A percentile compares a stretch with the other conserved stretches of the same genome.
Evolutionary conservation across 2,797 vertebrate genomes (phyloP).

Genomic region (Esox masquinongy): DNA sequence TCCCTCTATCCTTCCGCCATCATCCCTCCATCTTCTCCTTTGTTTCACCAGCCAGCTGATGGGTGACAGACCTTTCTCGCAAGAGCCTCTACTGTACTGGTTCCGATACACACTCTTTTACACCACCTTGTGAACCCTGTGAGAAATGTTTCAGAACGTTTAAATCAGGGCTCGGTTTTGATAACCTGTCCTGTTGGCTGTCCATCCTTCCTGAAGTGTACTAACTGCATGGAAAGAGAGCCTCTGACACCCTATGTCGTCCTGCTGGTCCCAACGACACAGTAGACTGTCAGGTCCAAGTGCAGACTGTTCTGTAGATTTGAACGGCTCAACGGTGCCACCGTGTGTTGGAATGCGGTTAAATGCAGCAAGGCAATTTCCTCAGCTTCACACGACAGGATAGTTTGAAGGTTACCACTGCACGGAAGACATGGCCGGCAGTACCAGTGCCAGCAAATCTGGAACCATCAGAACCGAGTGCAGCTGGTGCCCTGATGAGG

Average conservation of each 20-base stretch:
- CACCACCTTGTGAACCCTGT: no score
- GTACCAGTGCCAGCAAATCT: no score
- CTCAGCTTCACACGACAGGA: neutral
- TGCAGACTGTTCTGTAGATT: neutral
- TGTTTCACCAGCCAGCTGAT: slow-evolving; percentile 51
- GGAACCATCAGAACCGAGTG: no score
- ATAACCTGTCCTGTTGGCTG: no score
- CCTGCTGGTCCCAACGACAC: neutral
- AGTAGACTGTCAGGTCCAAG: neutral
- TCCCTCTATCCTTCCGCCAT: neutral
- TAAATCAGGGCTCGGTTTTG: no score
- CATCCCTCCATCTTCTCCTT: slow-evolving; percentile 21
- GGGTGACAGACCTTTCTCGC: slow-evolving; percentile 52
- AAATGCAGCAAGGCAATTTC: slow-evolving; percentile 10
- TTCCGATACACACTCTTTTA: slow-evolving; percentile 14
- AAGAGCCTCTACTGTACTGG: slow-evolving; percentile 12
- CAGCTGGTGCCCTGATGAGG: no score
- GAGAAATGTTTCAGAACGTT: no score
- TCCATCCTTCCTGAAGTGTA: neutral
- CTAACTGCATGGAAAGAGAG: neutral
- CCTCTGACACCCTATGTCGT: neutral
- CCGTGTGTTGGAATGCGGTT: slow-evolving; percentile 44
- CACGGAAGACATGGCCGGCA: no score
- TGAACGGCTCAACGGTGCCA: slow-evolving; percentile 36
- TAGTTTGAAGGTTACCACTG: neutral